Percentiles rank a stretch among this genome's conserved stretches.
Conservation (phyloP, 1,140 invertebrate species). For the Brachionus paranguensis region DNA sequence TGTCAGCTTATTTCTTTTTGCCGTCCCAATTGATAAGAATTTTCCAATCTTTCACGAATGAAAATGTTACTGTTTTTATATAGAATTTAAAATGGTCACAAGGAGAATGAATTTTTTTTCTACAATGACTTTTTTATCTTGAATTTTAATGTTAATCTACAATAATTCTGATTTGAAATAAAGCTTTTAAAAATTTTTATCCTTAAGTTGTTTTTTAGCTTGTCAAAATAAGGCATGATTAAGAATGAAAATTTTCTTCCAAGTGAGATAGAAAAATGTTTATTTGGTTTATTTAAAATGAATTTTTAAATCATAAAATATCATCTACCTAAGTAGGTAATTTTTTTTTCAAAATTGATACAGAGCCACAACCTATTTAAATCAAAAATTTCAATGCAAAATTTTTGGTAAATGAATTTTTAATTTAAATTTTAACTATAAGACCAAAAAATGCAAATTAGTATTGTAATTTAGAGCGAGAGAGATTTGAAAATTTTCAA, state of each 20-base stretch:
- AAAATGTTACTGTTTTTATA: conserved; percentile 18
- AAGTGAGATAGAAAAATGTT: no score
- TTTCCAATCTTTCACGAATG: conserved; percentile 1
- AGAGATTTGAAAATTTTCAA: neutral
- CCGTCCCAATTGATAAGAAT: conserved; percentile 33
- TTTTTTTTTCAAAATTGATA: neutral
- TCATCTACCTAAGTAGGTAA: neutral
- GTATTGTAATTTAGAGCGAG: neutral
- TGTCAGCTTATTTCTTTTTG: conserved; percentile 31
- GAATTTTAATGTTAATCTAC: neutral
- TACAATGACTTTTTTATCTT: neutral
- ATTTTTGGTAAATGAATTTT: neutral
- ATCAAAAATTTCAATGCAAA: neutral
- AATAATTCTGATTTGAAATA: neutral
- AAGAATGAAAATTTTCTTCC: no score
- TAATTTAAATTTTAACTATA: neutral
- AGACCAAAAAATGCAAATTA: neutral
- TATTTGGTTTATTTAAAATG: no score
- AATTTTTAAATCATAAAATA: neutral
- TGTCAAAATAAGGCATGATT: no score
- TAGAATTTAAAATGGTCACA: neutral
- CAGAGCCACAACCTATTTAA: neutral
- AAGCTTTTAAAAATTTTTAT: neutral
- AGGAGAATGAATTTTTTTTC: neutral
- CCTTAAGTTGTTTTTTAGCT: neutral